Base-by-base conservation (phyloP, 1,140 invertebrate genomes). In the Microplitis demolitor region DNA sequence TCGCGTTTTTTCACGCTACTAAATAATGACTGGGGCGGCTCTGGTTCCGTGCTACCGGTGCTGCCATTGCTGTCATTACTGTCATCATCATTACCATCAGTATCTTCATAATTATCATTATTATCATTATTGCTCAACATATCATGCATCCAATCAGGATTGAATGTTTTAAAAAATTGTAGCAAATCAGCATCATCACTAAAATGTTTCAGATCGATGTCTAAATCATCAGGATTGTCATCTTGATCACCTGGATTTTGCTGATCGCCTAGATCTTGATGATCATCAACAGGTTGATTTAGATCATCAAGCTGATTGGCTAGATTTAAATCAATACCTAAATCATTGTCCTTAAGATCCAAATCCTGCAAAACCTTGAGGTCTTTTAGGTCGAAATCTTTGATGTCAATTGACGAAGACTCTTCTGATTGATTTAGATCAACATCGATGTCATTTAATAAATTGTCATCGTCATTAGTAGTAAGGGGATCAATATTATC, bases 1-100 rank as follows among this genome's bases (percentile, higher is more conserved):
- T 78, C 72, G 24, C 82, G 74, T 1, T 34, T 71, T 63, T 73
- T 69, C 4, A 69, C 73, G 6, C 64, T 53, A 24, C 73, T 82
- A 45, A 85, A 86, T 3, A 85, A 69, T 4, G 84, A 84, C 37
- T 64, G 50, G 4, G 75, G 76, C 63, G 79, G 78, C 69, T 82
- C 78, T 50, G 80, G 78, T 14, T 69, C 62, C 3, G 74, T 80
- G 70, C 71, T 69, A 14, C 8, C 70, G 77, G 74, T 79, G 14
- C 78, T 78, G 35, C 60, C 77, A 16, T 75, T 76, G 14, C 80
- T 71, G 0, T 64, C 76, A 16, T 73, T 77, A 5, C 72, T 73
- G 5, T 76, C 77, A 4, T 78, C 74, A 3, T 76, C 73, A 53
- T 63, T 56, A 31, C 80, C 76, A 13, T 39, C 61, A 39, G 67